These are phyloP conservation scores for Thamnaconus septentrionalis DNA, from an alignment of 2,113 vertebrate species.

Conservation along the genomic window DNA sequence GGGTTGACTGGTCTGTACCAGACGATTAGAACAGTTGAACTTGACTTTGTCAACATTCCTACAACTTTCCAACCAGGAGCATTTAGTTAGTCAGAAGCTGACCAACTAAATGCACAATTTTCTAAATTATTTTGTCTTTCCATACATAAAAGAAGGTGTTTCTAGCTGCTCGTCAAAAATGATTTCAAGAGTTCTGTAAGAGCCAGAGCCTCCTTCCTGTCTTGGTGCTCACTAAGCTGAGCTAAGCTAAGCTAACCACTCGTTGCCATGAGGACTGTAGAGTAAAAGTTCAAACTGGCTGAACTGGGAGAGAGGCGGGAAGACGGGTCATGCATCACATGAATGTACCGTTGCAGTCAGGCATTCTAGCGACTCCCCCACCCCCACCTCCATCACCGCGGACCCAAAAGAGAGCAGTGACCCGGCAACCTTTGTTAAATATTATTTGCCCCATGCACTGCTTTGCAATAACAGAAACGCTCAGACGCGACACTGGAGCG, in stretches of 20 bases:
- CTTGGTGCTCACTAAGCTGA: neutral
- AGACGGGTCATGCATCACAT: conserved; percentile 7
- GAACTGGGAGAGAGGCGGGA: conserved; percentile 6
- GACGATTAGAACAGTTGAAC: no score
- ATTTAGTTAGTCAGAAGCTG: no score
- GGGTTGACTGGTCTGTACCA: no score
- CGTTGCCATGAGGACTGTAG: neutral
- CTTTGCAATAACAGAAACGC: conserved; percentile 56
- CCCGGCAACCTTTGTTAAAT: conserved; percentile 74
- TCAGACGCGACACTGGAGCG: conserved; percentile 43
- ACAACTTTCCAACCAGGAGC: no score
- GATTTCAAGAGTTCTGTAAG: no score
- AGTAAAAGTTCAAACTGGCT: no score
- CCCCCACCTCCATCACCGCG: neutral
- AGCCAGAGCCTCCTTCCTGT: no score
- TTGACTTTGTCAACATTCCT: no score
- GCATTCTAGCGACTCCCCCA: neutral
- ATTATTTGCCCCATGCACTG: conserved; percentile 69
- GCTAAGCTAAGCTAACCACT: neutral
- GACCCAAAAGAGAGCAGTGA: conserved; percentile 37
- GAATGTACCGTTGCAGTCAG: conserved; percentile 10
- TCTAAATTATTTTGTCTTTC: no score
- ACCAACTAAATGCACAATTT: no score
- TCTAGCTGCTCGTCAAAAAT: no score
- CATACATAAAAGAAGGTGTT: no score